Evolutionary conservation across 2,888 invertebrate species (phyloP).

Genomic region (Biston betularia): DNA sequence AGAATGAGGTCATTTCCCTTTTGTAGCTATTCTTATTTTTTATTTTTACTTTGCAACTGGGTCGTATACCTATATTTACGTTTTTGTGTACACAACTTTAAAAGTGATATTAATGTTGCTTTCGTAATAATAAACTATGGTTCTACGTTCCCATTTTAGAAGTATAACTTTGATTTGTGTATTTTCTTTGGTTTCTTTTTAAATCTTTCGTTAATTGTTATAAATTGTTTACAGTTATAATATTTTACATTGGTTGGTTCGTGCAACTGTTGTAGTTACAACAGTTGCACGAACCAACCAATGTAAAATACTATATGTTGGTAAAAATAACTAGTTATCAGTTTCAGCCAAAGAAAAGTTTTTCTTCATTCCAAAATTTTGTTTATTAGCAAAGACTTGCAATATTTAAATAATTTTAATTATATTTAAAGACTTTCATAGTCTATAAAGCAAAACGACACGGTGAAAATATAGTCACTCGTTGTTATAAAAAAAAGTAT

Average conservation of each 20-base stretch:
- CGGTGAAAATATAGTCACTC: constrained; percentile 61
- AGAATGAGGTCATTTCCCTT: constrained; percentile 81
- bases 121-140: constrained; percentile 1
- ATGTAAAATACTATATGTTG: too few species aligned
- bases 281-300: not conserved
- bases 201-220: not conserved
- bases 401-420: constrained; percentile 52
- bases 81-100: constrained; percentile 30
- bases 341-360: not conserved
- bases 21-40: constrained; percentile 71
- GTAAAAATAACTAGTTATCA: not conserved
- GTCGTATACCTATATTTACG: constrained; percentile 42
- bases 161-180: constrained; percentile 5
- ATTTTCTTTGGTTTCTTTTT: constrained; percentile 5
- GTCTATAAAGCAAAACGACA: constrained; percentile 56
- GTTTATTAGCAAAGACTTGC: not conserved
- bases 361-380: not conserved
- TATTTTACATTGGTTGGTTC: too few species aligned
- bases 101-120: constrained; percentile 30
- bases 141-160: not conserved
- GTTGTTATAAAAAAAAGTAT: too few species aligned
- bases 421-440: constrained; percentile 57
- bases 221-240: too few species aligned
- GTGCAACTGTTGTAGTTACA: not conserved
- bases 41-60: constrained; percentile 67